Conservation (phyloP, 2,888 invertebrate species). For the Deroplatys truncata region DNA sequence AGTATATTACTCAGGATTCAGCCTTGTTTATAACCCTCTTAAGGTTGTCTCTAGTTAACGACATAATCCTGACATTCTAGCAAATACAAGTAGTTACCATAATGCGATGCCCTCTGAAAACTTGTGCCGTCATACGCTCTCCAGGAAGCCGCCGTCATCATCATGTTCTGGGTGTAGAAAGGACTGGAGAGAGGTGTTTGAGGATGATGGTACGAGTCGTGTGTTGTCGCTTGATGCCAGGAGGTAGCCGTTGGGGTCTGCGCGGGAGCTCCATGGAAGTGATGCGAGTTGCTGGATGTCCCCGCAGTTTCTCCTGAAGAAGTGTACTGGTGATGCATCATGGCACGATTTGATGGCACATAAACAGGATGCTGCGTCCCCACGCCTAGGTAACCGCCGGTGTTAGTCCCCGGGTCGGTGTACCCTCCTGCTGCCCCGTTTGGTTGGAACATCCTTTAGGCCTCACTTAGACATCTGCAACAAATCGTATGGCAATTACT, state of each 20-base stretch:
- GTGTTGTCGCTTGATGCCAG: slow-evolving; percentile 7
- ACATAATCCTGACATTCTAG: too few relatives aligned
- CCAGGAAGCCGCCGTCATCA: slow-evolving; percentile 59
- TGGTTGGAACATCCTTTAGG: slow-evolving; percentile 14
- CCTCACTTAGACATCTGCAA: slow-evolving; percentile 2
- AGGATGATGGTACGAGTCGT: not conserved
- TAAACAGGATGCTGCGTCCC: slow-evolving; percentile 53
- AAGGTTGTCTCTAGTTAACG: too few relatives aligned
- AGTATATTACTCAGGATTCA: too few relatives aligned
- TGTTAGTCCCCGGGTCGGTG: slow-evolving; percentile 13
- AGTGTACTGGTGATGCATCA: slow-evolving; percentile 43
- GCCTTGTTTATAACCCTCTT: too few relatives aligned
- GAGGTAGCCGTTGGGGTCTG: not conserved
- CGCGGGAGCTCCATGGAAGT: not conserved
- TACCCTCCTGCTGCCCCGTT: slow-evolving; percentile 2
- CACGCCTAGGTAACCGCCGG: slow-evolving; percentile 16
- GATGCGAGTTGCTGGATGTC: slow-evolving; percentile 42
- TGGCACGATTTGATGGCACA: slow-evolving; percentile 59
- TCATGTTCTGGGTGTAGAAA: slow-evolving; percentile 77
- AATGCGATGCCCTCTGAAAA: slow-evolving; percentile 76
- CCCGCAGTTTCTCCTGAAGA: slow-evolving; percentile 34
- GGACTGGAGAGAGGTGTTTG: slow-evolving; percentile 43
- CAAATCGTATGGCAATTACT: not conserved
- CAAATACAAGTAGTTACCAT: slow-evolving; percentile 51
- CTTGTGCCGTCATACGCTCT: slow-evolving; percentile 63